Evolutionary conservation across 92 coral and sea anemone genomes (phyloP).

Genomic region (Epizoanthus rinbou): DNA sequence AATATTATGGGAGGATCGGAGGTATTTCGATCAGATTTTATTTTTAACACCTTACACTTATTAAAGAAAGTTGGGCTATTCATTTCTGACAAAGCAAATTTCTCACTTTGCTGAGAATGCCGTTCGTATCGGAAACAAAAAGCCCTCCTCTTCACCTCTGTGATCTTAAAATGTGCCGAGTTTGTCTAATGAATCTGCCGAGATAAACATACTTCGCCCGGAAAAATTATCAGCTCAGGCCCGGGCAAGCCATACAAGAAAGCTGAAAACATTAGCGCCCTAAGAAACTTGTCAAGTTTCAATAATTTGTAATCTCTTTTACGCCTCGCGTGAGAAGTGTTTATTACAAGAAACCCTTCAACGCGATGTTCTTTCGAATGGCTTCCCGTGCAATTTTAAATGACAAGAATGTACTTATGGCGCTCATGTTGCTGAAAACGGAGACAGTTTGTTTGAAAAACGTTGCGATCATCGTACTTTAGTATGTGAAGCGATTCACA

Average conservation of each 20-base stretch:
- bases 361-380: conserved; percentile 26
- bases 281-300: conserved; percentile 20
- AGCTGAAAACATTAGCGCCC: conserved; percentile 13
- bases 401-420: conserved; percentile 23
- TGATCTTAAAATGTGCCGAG: conserved; percentile 49
- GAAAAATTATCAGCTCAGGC: conserved; percentile 2
- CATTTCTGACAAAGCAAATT: conserved; percentile 17
- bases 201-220: conserved; percentile 17
- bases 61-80: conserved; percentile 16
- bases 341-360: conserved; percentile 47
- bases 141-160: conserved; percentile 59
- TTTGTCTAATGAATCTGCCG: conserved; percentile 11
- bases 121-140: conserved; percentile 59
- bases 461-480: background rate
- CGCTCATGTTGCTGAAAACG: conserved; percentile 36
- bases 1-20: conserved; percentile 95
- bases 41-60: background rate
- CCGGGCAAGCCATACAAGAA: background rate
- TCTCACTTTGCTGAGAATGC: conserved; percentile 56
- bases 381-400: conserved; percentile 27
- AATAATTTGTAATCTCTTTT: conserved; percentile 26
- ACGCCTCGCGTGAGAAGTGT: conserved; percentile 48
- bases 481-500: conserved; percentile 18
- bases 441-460: conserved; percentile 48
- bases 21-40: conserved; percentile 48